Percentiles rank a stretch among this genome's conserved stretches.
These are phyloP conservation scores for Drosophila sproati DNA, from an alignment of 1,140 invertebrate genomes.

Conservation along the genomic window DNA sequence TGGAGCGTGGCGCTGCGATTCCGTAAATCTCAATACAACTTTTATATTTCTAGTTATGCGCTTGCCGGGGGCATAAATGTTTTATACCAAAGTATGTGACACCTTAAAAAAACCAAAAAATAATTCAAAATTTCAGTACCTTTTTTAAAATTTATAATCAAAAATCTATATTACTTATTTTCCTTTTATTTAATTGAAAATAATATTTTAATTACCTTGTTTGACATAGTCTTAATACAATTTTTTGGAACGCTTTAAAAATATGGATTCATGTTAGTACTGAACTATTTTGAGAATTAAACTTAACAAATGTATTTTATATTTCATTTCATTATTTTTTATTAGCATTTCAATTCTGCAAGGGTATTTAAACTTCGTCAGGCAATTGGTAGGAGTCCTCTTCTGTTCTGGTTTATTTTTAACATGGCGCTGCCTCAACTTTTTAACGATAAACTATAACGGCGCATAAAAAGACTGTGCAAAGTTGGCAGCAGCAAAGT, in stretches of 20 bases:
- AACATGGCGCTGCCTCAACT: slow-evolving; percentile 34
- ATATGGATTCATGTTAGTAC: too few species aligned
- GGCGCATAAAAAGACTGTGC: slow-evolving; percentile 66
- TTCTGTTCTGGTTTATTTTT: slow-evolving; percentile 32
- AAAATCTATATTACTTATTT: too few species aligned
- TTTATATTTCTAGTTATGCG: slow-evolving; percentile 26
- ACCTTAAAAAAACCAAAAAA: background rate
- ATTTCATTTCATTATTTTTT: too few species aligned
- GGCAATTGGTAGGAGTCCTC: background rate
- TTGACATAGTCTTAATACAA: too few species aligned
- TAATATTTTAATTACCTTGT: too few species aligned
- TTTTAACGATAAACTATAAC: slow-evolving; percentile 78
- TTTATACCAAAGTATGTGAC: background rate
- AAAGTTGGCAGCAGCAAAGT: slow-evolving; percentile 60
- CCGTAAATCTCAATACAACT: slow-evolving; percentile 52
- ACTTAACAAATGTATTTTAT: too few species aligned
- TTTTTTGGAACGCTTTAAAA: too few species aligned
- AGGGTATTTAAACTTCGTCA: slow-evolving; percentile 6
- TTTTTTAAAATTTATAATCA: background rate
- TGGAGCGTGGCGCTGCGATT: slow-evolving; percentile 16
- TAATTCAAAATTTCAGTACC: background rate
- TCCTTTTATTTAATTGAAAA: too few species aligned
- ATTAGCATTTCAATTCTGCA: too few species aligned
- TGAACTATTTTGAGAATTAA: too few species aligned
- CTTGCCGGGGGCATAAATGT: background rate